Percentiles rank a stretch among this genome's conserved stretches.
These are phyloP conservation scores for Arvicanthis niloticus DNA, from an alignment of 2,113 vertebrate species.

Conservation along the genomic window DNA sequence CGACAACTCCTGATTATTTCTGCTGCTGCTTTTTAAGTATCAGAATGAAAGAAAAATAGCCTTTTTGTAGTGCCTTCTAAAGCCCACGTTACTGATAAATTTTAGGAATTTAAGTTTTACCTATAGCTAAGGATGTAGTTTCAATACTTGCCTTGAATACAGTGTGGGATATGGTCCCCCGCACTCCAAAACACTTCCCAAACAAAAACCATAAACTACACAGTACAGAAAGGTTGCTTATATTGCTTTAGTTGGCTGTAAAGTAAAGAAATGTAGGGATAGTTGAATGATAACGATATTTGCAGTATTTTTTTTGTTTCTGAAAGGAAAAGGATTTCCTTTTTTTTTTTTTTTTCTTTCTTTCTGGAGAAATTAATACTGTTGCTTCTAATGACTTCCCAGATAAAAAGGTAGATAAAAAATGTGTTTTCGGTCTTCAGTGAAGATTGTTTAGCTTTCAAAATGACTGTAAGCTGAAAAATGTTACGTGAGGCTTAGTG, in stretches of 20 bases:
- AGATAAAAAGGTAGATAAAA: slow-evolving; percentile 27
- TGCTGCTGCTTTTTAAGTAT: slow-evolving; percentile 3
- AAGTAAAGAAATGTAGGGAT: not conserved
- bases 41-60: slow-evolving; percentile 8
- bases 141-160: not conserved
- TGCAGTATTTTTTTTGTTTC: slow-evolving; percentile 36
- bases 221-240: not conserved
- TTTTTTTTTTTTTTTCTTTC: not conserved
- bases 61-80: slow-evolving; percentile 45
- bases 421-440: slow-evolving; percentile 4
- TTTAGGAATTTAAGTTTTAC: slow-evolving; percentile 5
- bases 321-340: not conserved
- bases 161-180: not conserved
- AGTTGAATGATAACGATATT: slow-evolving; percentile 6
- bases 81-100: not conserved
- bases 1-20: not conserved
- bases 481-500: slow-evolving; percentile 12
- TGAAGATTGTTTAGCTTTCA: slow-evolving; percentile 31
- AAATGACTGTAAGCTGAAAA: slow-evolving; percentile 4
- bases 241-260: slow-evolving; percentile 31
- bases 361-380: slow-evolving; percentile 4
- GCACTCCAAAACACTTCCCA: not conserved
- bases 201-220: not conserved
- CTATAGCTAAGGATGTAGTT: not conserved
- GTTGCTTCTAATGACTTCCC: slow-evolving; percentile 32